These are phyloP conservation scores for Spilogale gracilis DNA, from an alignment of 2,113 vertebrate genomes.

Conservation along the genomic window DNA sequence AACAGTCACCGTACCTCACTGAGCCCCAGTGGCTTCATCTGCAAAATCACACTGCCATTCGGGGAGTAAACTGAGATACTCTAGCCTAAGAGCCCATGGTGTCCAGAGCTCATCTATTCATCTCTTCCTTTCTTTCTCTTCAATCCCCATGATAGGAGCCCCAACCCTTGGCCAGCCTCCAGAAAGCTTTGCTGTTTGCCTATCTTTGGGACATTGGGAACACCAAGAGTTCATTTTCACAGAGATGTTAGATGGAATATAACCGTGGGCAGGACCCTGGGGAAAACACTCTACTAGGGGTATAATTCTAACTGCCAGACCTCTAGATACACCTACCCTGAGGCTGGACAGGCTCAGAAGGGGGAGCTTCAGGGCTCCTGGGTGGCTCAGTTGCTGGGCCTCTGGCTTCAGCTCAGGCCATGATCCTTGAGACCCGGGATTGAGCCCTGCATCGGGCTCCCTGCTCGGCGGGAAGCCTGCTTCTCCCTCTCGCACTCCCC, in stretches of 20 bases:
- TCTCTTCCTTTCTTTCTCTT: slow-evolving; percentile 18
- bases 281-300: neutral
- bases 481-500: too few species aligned
- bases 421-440: too few species aligned
- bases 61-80: neutral
- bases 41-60: neutral
- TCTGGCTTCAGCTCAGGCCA: too few species aligned
- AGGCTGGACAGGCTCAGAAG: neutral
- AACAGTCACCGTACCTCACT: neutral
- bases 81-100: neutral
- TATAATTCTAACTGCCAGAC: neutral
- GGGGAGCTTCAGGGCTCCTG: neutral
- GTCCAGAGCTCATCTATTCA: neutral
- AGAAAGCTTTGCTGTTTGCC: neutral
- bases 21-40: neutral
- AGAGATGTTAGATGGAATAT: neutral
- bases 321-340: neutral
- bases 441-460: too few species aligned
- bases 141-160: neutral
- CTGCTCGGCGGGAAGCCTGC: too few species aligned
- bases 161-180: neutral
- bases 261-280: neutral
- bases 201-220: neutral
- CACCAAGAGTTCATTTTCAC: neutral
- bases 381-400: too few species aligned